Base-by-base conservation (phyloP, 2,888 invertebrate species). In the Melanchra persicariae region DNA sequence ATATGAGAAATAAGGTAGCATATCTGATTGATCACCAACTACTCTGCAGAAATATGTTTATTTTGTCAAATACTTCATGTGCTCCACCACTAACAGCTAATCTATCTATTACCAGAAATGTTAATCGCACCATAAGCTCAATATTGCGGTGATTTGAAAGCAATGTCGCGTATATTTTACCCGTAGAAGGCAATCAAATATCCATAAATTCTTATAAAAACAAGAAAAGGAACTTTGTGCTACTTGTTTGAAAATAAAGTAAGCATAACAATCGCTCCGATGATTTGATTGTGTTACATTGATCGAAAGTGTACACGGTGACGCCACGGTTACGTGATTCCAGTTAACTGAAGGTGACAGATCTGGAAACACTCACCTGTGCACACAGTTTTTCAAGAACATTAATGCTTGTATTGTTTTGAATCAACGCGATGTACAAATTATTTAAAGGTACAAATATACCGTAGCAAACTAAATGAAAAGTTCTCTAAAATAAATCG, bases 341-440 rank as follows among this genome's bases (percentile, higher is more conserved):
- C 55, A 15, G 57, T 43, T 73, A 86, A 86, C 59, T 43, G 76
- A 86, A 86, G 87, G 81, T 79, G 75, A 81, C 54, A 74, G 81
- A 78, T 76, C 72, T 69, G 26, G 17, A 61, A 75, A 55, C 47
- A 57, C 63, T 77, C 85, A 85, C 77, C 87, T 86, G 87, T 74
- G 67, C 74, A 69, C 74, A 86, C 74, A 74, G 55, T 22, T 40
- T 61, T 75, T 73, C 70, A 77, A 75, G 70, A 77, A 74, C 68
- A 64, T 71, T 71, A 45, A 65, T 55, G 19, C 12, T 24, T 62
- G 51, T 62, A 71, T 78, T 81, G 65, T 83, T 45, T 79, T 34
- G 43, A 74, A 65, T 76, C 70, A 72, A 34, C 45, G 19, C 43
- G 59, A 75, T 69, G 71, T 57, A 45, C 45, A 62, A 57, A 74